phyloP scores from a whole-genome alignment of 1,140 invertebrate species.

The Dryas iulia region DNA sequence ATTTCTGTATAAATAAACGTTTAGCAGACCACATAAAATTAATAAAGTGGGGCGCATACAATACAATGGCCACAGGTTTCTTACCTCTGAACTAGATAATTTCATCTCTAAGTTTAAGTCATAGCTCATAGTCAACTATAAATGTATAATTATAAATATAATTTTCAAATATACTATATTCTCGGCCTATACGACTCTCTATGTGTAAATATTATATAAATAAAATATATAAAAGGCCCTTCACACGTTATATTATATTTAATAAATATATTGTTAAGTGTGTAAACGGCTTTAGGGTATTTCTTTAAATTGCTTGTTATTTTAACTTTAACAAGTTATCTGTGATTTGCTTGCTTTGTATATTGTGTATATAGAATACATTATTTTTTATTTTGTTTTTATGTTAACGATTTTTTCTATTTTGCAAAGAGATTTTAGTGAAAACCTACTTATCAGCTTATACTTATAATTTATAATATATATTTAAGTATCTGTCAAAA shows the following conservation, averaged over 20 bases:
- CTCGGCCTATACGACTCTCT: neutral
- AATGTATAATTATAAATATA: neutral
- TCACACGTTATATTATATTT: neutral
- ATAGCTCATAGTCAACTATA: neutral
- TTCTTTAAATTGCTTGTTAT: neutral
- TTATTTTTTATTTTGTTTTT: neutral
- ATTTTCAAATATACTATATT: neutral
- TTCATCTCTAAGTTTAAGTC: too few relatives aligned
- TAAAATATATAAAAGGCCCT: too few relatives aligned
- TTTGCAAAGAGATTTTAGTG: neutral
- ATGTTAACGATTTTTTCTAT: neutral
- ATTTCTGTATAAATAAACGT: too few relatives aligned
- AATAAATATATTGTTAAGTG: neutral
- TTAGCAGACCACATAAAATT: too few relatives aligned
- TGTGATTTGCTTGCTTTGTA: neutral
- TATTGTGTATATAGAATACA: neutral
- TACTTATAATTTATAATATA: too few relatives aligned
- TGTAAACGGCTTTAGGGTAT: neutral
- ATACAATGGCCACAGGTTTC: too few relatives aligned
- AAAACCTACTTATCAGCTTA: too few relatives aligned
- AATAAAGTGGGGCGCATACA: too few relatives aligned
- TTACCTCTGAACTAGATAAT: too few relatives aligned
- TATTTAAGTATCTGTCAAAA: too few relatives aligned
- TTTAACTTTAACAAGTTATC: neutral
- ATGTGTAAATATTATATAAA: neutral